A percentile compares a stretch with the other conserved stretches of the same genome.
Conservation (phyloP, 2,797 vertebrate species). For the Cercopithecus mitis region DNA sequence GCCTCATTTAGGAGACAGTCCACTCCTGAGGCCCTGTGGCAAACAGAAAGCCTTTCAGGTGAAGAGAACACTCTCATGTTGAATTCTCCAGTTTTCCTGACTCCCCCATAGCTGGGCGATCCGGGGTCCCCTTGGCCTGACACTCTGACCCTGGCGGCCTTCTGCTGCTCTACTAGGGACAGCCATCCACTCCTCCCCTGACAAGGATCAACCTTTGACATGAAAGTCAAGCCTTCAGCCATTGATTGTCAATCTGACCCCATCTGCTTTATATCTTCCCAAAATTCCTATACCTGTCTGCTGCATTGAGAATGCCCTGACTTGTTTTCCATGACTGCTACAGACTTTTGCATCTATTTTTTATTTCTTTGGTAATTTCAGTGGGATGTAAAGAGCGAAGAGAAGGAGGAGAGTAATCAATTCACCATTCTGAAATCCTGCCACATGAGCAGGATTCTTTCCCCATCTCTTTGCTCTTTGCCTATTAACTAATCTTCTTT, state of each 20-base stretch:
- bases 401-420: neutral
- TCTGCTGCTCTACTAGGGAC: neutral
- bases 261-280: neutral
- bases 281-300: neutral
- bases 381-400: neutral
- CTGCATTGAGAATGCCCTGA: neutral
- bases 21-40: neutral
- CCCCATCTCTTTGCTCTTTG: neutral
- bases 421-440: neutral
- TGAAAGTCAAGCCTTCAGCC: neutral
- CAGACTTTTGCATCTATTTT: neutral
- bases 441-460: neutral
- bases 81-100: neutral
- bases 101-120: neutral
- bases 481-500: neutral
- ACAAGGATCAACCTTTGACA: neutral
- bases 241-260: neutral
- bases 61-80: neutral
- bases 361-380: neutral
- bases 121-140: no score
- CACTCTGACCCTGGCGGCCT: neutral
- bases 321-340: neutral
- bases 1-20: neutral
- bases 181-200: rapidly evolving
- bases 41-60: neutral